Evolutionary conservation across 2,888 invertebrate species (phyloP).

Genomic region (Nemurella pictetii): DNA sequence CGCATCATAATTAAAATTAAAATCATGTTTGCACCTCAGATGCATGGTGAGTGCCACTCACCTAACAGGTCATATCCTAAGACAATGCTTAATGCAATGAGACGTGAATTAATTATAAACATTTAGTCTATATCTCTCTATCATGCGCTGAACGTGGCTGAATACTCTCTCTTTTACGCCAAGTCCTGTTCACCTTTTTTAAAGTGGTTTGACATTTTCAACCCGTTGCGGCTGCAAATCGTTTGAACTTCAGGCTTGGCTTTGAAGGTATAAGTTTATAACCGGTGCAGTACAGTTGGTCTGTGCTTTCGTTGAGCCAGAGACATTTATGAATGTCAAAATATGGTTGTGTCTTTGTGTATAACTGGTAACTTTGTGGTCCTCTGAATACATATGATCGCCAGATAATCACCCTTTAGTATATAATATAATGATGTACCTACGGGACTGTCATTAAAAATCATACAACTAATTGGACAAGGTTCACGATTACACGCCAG

Average conservation of each 20-base stretch:
- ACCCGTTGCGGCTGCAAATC: not conserved
- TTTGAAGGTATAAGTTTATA: not conserved
- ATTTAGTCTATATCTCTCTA: not conserved
- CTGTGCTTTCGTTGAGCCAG: not conserved
- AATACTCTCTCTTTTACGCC: not conserved
- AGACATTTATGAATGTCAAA: not conserved
- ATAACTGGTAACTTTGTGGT: no score
- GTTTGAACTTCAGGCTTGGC: not conserved
- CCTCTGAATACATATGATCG: not conserved
- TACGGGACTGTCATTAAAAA: not conserved
- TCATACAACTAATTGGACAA: not conserved
- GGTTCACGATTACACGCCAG: not conserved
- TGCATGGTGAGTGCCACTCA: not conserved
- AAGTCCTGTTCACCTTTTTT: not conserved
- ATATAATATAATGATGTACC: not conserved
- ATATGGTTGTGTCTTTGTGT: no score
- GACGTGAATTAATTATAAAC: not conserved
- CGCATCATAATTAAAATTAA: not conserved
- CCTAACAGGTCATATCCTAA: not conserved
- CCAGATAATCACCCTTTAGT: not conserved
- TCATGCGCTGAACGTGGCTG: not conserved
- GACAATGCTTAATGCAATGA: not conserved
- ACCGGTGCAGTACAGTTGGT: not conserved
- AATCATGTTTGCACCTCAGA: not conserved
- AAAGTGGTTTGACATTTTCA: not conserved